A percentile compares a stretch with the other conserved stretches of the same genome.
Evolutionary conservation across 2,113 vertebrate genomes (phyloP).

Genomic region (Amblyornis subalaris): DNA sequence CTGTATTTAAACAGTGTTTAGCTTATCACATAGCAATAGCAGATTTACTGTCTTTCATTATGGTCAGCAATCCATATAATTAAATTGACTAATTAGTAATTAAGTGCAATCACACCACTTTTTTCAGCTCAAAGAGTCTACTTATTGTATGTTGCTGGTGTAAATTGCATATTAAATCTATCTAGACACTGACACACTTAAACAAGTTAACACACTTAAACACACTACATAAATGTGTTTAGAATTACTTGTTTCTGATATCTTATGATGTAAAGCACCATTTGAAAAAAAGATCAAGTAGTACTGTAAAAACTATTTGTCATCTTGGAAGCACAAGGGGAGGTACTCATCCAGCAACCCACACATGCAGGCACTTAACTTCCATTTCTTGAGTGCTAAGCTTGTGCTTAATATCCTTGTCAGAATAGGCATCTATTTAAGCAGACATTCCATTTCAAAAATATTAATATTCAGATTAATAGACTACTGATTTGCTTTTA

Average conservation of each 20-base stretch:
- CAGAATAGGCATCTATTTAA: not conserved
- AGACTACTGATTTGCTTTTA: not conserved
- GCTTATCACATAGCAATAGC: slow-evolving; percentile 36
- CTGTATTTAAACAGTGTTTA: slow-evolving; percentile 43
- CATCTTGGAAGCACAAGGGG: not conserved
- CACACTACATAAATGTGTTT: slow-evolving; percentile 34
- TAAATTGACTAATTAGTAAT: slow-evolving; percentile 65
- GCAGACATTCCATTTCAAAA: not conserved
- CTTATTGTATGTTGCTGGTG: slow-evolving; percentile 61
- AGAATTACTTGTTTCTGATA: slow-evolving; percentile 36
- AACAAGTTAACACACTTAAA: slow-evolving; percentile 30
- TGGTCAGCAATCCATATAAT: slow-evolving; percentile 69
- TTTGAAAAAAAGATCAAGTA: not conserved
- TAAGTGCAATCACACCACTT: slow-evolving; percentile 66
- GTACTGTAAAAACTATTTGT: not conserved
- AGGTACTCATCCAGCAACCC: not conserved
- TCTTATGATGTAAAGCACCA: not conserved
- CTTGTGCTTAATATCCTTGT: not conserved
- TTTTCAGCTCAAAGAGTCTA: slow-evolving; percentile 66
- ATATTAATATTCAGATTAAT: not conserved
- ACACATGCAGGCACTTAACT: not conserved
- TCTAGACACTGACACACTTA: slow-evolving; percentile 57
- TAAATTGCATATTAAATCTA: slow-evolving; percentile 67
- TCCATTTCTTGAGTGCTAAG: not conserved
- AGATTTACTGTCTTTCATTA: slow-evolving; percentile 58